Conservation (phyloP, 2,113 vertebrate species). For the Seriola dumerili region DNA sequence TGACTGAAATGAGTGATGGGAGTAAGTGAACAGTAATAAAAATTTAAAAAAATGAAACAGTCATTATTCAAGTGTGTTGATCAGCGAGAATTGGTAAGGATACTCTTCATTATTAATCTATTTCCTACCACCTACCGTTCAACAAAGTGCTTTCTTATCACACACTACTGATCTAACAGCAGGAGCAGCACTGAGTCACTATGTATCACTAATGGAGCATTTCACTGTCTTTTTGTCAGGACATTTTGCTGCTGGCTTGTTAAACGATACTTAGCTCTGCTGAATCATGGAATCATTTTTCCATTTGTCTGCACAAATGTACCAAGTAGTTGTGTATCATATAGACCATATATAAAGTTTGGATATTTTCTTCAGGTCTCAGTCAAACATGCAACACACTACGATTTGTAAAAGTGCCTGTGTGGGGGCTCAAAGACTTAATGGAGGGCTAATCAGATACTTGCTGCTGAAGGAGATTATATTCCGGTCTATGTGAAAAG, state of each 20-base stretch:
- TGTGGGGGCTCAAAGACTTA: not conserved
- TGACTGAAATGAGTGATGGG: not conserved
- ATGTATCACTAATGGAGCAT: constrained; percentile 40
- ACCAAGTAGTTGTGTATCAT: too few relatives aligned
- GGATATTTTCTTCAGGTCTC: constrained; percentile 24
- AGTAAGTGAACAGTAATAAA: not conserved
- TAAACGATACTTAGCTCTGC: constrained; percentile 68
- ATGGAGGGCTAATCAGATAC: not conserved
- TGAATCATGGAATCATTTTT: constrained; percentile 65
- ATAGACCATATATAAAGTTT: not conserved
- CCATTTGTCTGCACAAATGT: constrained; percentile 58
- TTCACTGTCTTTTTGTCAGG: constrained; percentile 40
- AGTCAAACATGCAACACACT: not conserved
- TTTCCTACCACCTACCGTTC: constrained; percentile 33
- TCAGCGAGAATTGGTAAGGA: not conserved
- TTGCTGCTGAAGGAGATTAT: not conserved
- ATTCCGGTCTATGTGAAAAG: not conserved
- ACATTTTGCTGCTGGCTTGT: constrained; percentile 55
- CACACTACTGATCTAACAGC: constrained; percentile 34
- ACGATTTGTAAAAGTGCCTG: not conserved
- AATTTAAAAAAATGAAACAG: not conserved
- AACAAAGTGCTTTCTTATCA: constrained; percentile 34
- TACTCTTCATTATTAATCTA: not conserved
- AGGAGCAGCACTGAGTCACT: constrained; percentile 54
- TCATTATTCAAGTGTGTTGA: not conserved